Evolutionary conservation across 30 jellyfish, hydroid and myxozoan genomes (phyloP).

Genomic region (Mastigias papua): DNA sequence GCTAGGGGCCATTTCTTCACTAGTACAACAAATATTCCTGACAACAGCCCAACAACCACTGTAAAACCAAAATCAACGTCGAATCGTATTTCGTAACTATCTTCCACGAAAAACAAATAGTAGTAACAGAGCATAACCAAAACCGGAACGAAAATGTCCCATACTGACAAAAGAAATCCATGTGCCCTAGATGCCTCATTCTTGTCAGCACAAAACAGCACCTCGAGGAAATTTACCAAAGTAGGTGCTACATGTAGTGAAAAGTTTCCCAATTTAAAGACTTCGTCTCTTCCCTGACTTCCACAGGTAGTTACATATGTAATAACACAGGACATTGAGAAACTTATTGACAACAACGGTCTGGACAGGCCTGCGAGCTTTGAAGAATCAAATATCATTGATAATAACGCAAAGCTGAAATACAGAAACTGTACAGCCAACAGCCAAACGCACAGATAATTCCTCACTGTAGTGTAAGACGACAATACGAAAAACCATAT

Average conservation of each 20-base stretch:
- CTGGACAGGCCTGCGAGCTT: constrained; percentile 11
- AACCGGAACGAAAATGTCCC: constrained; percentile 30
- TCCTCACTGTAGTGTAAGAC: constrained; percentile 11
- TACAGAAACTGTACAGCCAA: constrained; percentile 35
- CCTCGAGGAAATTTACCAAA: constrained; percentile 1
- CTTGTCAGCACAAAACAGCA: neutral
- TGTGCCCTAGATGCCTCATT: neutral
- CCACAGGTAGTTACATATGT: constrained; percentile 16
- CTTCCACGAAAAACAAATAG: constrained; percentile 2
- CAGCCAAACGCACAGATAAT: constrained; percentile 53
- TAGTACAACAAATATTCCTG: constrained; percentile 1
- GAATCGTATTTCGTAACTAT: constrained; percentile 6
- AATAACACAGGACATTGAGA: constrained; percentile 49
- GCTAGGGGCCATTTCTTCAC: neutral
- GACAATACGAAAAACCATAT: constrained; percentile 42
- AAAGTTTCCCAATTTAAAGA: constrained; percentile 16
- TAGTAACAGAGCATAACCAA: constrained; percentile 13
- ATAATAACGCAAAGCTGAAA: neutral
- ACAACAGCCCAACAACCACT: constrained; percentile 2
- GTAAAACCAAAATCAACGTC: constrained; percentile 12
- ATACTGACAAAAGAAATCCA: neutral
- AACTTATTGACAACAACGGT: constrained; percentile 22
- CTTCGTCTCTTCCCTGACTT: constrained; percentile 34
- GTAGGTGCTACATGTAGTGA: constrained; percentile 58
- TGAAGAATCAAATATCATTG: neutral